Percentiles rank a stretch among this genome's conserved stretches.
phyloP scores from a whole-genome alignment of 2,888 invertebrate genomes.

The Cistogaster globosa region DNA sequence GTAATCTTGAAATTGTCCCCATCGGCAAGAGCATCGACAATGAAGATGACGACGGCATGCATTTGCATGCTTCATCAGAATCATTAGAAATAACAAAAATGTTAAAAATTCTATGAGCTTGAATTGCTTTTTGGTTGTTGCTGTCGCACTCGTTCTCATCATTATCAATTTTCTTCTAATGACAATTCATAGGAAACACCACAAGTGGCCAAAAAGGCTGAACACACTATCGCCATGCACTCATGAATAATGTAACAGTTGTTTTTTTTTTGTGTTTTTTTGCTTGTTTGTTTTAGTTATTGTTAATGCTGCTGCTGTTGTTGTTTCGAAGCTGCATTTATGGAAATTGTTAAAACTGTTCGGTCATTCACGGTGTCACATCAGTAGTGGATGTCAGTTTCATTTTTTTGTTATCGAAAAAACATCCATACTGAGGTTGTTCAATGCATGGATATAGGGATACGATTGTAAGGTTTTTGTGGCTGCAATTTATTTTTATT shows the following conservation, averaged over 20 bases:
- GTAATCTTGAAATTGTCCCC: slow-evolving; percentile 39
- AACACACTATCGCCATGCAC: slow-evolving; percentile 57
- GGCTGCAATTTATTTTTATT: slow-evolving; percentile 43
- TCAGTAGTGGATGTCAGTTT: slow-evolving; percentile 52
- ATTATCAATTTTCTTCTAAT: slow-evolving; percentile 60
- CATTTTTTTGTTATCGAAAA: not conserved
- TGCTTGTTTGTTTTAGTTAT: not conserved
- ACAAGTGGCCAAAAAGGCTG: slow-evolving; percentile 66
- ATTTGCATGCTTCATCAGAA: slow-evolving; percentile 58
- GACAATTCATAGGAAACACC: slow-evolving; percentile 66
- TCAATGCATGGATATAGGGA: slow-evolving; percentile 43
- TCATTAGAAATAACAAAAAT: slow-evolving; percentile 53
- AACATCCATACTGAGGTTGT: slow-evolving; percentile 56
- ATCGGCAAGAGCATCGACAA: slow-evolving; percentile 22
- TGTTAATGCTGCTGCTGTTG: slow-evolving; percentile 18
- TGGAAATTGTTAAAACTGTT: slow-evolving; percentile 65
- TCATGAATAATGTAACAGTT: slow-evolving; percentile 70
- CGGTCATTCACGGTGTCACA: slow-evolving; percentile 65
- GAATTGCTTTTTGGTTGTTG: slow-evolving; percentile 31
- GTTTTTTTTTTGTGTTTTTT: slow-evolving; percentile 17
- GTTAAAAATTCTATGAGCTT: slow-evolving; percentile 46
- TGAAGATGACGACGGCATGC: slow-evolving; percentile 19
- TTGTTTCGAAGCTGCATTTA: slow-evolving; percentile 59
- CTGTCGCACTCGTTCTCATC: slow-evolving; percentile 1
- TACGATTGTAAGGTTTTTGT: slow-evolving; percentile 38